Conservation (phyloP, 2,113 vertebrate genomes). For the Rhea americana region DNA sequence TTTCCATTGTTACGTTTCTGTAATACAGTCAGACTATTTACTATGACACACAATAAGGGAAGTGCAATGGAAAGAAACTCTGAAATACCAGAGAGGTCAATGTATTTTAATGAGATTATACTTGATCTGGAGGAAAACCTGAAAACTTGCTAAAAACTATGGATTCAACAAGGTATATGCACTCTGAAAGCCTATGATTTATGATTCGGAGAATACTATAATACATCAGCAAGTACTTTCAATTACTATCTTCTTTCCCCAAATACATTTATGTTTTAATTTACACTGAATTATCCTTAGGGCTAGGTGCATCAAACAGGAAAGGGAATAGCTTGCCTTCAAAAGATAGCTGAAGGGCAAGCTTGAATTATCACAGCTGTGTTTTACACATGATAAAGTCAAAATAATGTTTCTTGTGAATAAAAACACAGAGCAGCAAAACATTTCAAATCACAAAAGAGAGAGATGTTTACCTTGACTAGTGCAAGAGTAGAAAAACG, state of each 20-base stretch:
- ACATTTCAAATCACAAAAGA: neutral
- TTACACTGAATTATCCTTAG: neutral
- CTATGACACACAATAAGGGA: neutral
- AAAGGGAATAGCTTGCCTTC: neutral
- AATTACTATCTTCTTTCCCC: neutral
- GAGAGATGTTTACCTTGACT: neutral
- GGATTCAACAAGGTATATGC: neutral
- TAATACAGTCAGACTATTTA: neutral
- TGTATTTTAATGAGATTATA: neutral
- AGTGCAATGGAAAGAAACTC: neutral
- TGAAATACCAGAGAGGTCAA: neutral
- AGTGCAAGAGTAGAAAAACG: neutral
- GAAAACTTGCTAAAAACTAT: neutral
- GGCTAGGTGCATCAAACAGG: neutral
- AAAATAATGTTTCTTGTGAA: neutral
- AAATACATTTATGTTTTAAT: neutral
- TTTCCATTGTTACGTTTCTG: neutral
- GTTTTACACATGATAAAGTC: neutral
- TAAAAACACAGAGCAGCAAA: neutral
- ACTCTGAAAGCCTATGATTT: neutral
- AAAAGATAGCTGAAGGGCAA: neutral
- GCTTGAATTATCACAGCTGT: neutral
- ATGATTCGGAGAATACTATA: neutral
- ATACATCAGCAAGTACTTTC: neutral
- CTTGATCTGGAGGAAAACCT: neutral